Conservation (phyloP, 2,797 vertebrate species). For the Coccyzus lansbergi region DNA sequence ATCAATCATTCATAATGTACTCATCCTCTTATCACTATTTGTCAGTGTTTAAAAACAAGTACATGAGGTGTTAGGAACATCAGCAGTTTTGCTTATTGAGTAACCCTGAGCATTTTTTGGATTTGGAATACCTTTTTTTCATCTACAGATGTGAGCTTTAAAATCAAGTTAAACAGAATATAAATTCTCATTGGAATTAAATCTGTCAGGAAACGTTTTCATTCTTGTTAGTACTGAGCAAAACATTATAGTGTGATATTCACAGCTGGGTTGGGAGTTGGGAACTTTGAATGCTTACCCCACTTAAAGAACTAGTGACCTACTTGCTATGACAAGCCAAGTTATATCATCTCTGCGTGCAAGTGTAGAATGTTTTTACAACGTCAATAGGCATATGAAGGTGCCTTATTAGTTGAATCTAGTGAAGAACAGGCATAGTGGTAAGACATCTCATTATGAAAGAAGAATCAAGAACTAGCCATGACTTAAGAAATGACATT, state of each 20-base stretch:
- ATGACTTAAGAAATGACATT: not conserved
- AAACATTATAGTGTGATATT: not conserved
- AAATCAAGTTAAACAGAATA: not conserved
- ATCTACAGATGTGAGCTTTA: not conserved
- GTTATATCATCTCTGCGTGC: not conserved
- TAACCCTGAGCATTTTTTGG: not conserved
- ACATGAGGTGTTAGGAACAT: not conserved
- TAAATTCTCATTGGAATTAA: not conserved
- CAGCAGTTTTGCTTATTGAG: not conserved
- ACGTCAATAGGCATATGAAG: not conserved
- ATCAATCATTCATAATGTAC: not conserved
- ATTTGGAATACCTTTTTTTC: not conserved
- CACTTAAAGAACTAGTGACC: not conserved
- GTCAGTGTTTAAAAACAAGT: constrained; percentile 14
- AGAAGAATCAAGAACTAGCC: not conserved
- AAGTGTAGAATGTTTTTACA: not conserved
- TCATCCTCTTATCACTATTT: not conserved
- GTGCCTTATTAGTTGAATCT: not conserved
- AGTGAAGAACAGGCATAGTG: not conserved
- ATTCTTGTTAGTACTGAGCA: not conserved
- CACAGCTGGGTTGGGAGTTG: not conserved
- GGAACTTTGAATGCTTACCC: not conserved
- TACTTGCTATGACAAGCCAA: not conserved
- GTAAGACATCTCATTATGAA: not conserved
- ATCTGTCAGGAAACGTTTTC: not conserved